phyloP scores from a whole-genome alignment of 2,797 vertebrate species.

The Synanceia verrucosa region DNA sequence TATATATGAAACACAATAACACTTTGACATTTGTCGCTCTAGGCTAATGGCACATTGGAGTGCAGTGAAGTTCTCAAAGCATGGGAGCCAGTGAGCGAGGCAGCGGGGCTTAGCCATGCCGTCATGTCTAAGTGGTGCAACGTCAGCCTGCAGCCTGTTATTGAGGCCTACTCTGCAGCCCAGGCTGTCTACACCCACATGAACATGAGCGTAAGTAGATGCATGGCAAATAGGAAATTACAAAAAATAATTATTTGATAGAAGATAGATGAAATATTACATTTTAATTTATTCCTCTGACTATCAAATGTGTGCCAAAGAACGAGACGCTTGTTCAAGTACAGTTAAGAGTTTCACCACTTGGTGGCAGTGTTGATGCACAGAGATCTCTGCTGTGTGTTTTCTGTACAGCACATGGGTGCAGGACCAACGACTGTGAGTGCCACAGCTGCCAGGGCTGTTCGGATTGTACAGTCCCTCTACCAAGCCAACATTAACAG shows the following conservation, averaged over 20 bases:
- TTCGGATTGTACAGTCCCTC: slow-evolving; percentile 58
- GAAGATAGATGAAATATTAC: not conserved
- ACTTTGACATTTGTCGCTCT: not conserved
- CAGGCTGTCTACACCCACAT: slow-evolving; percentile 12
- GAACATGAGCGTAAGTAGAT: slow-evolving; percentile 72
- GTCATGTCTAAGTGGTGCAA: slow-evolving; percentile 74
- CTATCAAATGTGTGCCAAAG: not conserved
- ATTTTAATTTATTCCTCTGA: not conserved
- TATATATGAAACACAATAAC: slow-evolving; percentile 19
- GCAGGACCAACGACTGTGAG: slow-evolving; percentile 51
- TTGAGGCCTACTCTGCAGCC: slow-evolving; percentile 35
- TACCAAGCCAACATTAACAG: slow-evolving; percentile 64
- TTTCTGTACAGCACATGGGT: slow-evolving; percentile 61
- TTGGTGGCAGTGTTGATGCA: slow-evolving; percentile 75
- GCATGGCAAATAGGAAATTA: not conserved
- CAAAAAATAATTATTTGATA: not conserved
- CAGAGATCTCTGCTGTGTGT: slow-evolving; percentile 31
- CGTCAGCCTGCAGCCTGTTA: slow-evolving; percentile 58
- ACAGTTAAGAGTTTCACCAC: slow-evolving; percentile 53
- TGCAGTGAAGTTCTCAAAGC: slow-evolving; percentile 62
- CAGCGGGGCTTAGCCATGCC: slow-evolving; percentile 51
- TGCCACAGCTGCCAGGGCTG: slow-evolving; percentile 64
- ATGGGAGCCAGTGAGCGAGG: slow-evolving; percentile 70
- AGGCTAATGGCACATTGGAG: slow-evolving; percentile 72
- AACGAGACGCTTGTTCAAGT: not conserved